Evolutionary conservation across 2,797 vertebrate genomes (phyloP).

Genomic region (Nyctalus aviator): DNA sequence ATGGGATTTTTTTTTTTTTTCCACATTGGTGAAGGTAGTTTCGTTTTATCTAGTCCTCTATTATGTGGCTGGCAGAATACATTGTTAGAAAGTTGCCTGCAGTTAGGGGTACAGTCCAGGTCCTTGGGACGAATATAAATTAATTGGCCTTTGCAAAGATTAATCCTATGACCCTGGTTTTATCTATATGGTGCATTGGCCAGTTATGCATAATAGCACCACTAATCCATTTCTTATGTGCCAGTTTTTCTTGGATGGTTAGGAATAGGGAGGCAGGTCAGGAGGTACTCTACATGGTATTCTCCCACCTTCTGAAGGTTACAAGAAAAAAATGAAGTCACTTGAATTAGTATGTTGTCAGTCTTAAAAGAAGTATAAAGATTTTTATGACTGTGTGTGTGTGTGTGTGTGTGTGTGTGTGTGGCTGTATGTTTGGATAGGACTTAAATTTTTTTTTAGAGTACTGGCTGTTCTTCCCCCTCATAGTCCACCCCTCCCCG

Average conservation of each 20-base stretch:
- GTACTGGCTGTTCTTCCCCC: background rate
- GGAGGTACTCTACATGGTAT: slow-evolving; percentile 36
- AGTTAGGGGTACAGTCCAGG: background rate
- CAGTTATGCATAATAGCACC: background rate
- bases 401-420: background rate
- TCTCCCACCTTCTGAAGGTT: slow-evolving; percentile 66
- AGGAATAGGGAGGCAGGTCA: background rate
- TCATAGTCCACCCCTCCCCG: no score
- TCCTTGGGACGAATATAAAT: background rate
- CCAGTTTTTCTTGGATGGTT: slow-evolving; percentile 64
- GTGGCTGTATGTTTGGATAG: background rate
- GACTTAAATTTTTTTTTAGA: background rate
- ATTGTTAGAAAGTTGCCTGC: slow-evolving; percentile 35
- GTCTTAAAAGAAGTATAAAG: background rate
- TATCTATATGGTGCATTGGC: slow-evolving; percentile 47
- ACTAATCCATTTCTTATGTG: slow-evolving; percentile 39
- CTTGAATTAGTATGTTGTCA: slow-evolving; percentile 60
- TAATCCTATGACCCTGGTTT: slow-evolving; percentile 17
- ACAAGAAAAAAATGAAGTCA: slow-evolving; percentile 67
- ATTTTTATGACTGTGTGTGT: background rate
- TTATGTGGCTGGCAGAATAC: slow-evolving; percentile 22
- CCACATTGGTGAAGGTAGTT: background rate
- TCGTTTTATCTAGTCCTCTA: slow-evolving; percentile 5
- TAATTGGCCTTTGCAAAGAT: background rate
- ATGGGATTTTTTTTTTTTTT: background rate